Percentiles rank a stretch among this genome's conserved stretches.
phyloP scores from a whole-genome alignment of 2,797 vertebrate species.

The Myotis planiceps region DNA sequence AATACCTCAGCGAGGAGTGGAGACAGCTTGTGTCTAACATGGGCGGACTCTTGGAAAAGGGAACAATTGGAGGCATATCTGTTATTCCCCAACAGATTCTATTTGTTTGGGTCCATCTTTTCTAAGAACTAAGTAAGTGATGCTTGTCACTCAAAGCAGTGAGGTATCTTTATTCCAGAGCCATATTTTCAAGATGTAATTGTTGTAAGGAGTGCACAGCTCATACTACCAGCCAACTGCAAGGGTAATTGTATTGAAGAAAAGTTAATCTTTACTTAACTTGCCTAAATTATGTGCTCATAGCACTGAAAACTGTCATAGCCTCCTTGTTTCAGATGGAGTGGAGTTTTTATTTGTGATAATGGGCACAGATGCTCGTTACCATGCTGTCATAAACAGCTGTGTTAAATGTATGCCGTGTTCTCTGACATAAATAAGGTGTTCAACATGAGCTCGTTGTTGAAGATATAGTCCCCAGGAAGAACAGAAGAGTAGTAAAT shows the following conservation, averaged over 20 bases:
- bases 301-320: slow-evolving; percentile 67
- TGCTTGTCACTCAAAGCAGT: slow-evolving; percentile 19
- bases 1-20: neutral
- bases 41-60: neutral
- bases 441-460: neutral
- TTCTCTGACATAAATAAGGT: slow-evolving; percentile 67
- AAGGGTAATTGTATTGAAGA: slow-evolving; percentile 72
- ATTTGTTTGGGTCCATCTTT: neutral
- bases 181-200: slow-evolving; percentile 65
- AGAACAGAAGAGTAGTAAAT: slow-evolving; percentile 55
- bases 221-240: slow-evolving; percentile 68
- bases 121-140: neutral
- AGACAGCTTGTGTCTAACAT: neutral
- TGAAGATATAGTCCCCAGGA: slow-evolving; percentile 55
- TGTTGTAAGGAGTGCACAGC: slow-evolving; percentile 62
- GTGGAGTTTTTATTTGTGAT: slow-evolving; percentile 80
- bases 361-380: slow-evolving; percentile 74
- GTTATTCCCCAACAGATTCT: neutral
- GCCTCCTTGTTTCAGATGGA: slow-evolving; percentile 68
- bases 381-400: slow-evolving; percentile 69
- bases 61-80: neutral
- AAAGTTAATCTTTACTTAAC: slow-evolving; percentile 84
- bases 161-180: slow-evolving; percentile 46
- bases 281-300: slow-evolving; percentile 66
- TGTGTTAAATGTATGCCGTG: slow-evolving; percentile 49